Percentiles rank a stretch among this genome's conserved stretches.
These are phyloP conservation scores for Apis laboriosa DNA, from an alignment of 1,140 invertebrate genomes.

Conservation along the genomic window DNA sequence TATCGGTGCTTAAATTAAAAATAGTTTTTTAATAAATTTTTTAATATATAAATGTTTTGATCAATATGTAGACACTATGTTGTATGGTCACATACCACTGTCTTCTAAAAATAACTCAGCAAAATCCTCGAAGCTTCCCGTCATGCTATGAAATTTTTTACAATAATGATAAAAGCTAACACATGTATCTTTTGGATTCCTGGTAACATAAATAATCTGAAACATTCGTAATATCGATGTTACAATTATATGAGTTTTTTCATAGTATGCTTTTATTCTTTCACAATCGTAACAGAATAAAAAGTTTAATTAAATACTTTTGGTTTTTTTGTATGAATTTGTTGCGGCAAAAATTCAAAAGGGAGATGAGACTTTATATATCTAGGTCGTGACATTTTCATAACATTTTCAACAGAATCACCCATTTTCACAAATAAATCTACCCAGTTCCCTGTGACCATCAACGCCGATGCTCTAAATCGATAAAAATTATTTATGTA, in stretches of 20 bases:
- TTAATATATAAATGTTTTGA: background rate
- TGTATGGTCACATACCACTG: slow-evolving; percentile 75
- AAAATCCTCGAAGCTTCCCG: slow-evolving; percentile 90
- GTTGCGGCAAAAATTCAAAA: slow-evolving; percentile 86
- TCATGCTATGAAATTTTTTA: slow-evolving; percentile 85
- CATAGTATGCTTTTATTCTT: background rate
- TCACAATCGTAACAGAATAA: too few relatives aligned
- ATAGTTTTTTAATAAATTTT: background rate
- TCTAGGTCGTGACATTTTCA: slow-evolving; percentile 85
- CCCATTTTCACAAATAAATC: slow-evolving; percentile 78
- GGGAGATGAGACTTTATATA: slow-evolving; percentile 92
- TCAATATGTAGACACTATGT: too few relatives aligned
- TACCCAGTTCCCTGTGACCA: slow-evolving; percentile 77
- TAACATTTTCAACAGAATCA: slow-evolving; percentile 86
- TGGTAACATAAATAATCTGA: slow-evolving; percentile 93
- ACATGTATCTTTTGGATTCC: slow-evolving; percentile 96
- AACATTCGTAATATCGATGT: background rate
- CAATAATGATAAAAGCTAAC: slow-evolving; percentile 96
- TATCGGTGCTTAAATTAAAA: slow-evolving; percentile 80
- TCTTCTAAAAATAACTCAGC: slow-evolving; percentile 89
- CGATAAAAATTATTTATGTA: background rate
- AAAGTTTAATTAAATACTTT: slow-evolving; percentile 81
- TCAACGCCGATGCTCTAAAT: slow-evolving; percentile 78
- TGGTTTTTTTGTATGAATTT: slow-evolving; percentile 86
- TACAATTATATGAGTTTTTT: background rate